Evolutionary conservation across 2,888 invertebrate genomes (phyloP).

Genomic region (Osmoderma eremita): DNA sequence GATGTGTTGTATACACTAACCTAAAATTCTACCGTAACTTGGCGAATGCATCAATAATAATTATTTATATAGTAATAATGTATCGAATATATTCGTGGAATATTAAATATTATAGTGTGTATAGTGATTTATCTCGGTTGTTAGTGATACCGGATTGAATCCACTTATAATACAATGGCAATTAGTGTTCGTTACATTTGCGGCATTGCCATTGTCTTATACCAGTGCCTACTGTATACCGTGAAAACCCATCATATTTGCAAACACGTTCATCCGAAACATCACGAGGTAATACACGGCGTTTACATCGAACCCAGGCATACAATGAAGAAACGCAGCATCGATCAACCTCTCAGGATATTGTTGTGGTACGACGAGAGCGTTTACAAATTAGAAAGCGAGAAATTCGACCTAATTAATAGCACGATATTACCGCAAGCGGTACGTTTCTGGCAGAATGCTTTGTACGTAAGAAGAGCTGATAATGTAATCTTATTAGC

Average conservation of each 20-base stretch:
- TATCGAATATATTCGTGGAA: no score
- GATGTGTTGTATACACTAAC: no score
- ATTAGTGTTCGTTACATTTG: conserved; percentile 7
- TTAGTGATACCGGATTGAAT: no score
- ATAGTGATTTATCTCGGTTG: no score
- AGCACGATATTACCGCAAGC: conserved; percentile 91
- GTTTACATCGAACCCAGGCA: conserved; percentile 84
- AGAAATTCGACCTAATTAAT: conserved; percentile 63
- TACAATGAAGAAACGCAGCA: conserved; percentile 80
- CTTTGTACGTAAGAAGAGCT: conserved; percentile 88
- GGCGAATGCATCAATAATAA: no score
- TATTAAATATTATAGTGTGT: no score
- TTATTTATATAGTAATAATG: no score
- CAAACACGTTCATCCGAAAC: conserved; percentile 23
- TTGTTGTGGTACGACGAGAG: conserved; percentile 88
- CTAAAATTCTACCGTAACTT: no score
- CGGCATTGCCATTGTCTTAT: conserved; percentile 15
- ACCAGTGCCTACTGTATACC: conserved; percentile 20
- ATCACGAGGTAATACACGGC: conserved; percentile 77
- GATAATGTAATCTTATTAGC: conserved; percentile 87
- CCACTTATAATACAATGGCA: neutral
- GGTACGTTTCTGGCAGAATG: conserved; percentile 93
- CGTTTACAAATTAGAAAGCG: conserved; percentile 77
- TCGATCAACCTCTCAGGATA: conserved; percentile 85
- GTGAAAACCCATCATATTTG: conserved; percentile 17